Evolutionary conservation across 37 sponge, comb jelly and placozoan species (phyloP), one percentile per base, ranked within the genome.

Genomic region (Petrosia ficiformis): DNA sequence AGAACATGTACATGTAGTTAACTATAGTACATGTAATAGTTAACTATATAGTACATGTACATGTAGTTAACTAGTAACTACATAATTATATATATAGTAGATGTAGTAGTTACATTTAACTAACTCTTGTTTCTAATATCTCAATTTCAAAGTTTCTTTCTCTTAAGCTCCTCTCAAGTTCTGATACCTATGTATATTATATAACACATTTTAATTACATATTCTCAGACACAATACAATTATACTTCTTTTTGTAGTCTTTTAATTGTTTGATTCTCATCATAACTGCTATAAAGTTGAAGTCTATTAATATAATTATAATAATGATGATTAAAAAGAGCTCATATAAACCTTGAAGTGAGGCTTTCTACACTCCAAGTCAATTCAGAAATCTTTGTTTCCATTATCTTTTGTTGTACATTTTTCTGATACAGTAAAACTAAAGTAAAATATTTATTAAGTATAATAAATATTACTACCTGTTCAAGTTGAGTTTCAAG

Each of bases 171-270:
- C 5, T n/a, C 28, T 61, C 63, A 26, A 61, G 63, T 6, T 26
- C 28, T 6, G 5, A 6, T 11, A 61, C 63, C 63, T 61, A n/a
- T 48, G 14, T 14, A 48, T 48, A 19, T 19, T 48, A 48, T 48
- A 48, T 48, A 19, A 48, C 8, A 19, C 8, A 61, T n/a, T 61
- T n/a, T 26, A 24, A 61, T 11, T n/a, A 61, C 6, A n/a, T n/a
- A 61, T 26, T 11, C 14, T 26, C 6, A 26, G 5, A 26, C n/a
- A 61, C 6, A 5, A 26, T n/a, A 61, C 63, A n/a, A n/a, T n/a
- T n/a, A 26, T 11, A 61, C 63, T 61, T 61, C 5, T 61, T 11
- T 5, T 61, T 61, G 63, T 61, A 61, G 28, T 61, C n/a, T 61
- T n/a, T 61, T 8, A 26, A 61, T n/a, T 61, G n/a, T 29, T 8